phyloP scores from a whole-genome alignment of 2,113 vertebrate genomes.

The Engraulis encrasicolus region DNA sequence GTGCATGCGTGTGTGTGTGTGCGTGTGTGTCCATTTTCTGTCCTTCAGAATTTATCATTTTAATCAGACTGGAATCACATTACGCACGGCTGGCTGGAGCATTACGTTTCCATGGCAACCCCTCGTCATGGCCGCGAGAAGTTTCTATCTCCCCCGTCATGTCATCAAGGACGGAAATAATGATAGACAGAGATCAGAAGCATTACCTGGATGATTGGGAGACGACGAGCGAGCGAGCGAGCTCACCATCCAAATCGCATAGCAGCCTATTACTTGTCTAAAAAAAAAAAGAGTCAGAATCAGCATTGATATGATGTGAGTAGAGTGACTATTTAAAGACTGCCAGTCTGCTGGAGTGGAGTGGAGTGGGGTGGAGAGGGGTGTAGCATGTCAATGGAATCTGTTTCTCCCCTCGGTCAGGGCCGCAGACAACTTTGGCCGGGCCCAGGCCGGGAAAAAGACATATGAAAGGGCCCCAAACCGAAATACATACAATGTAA shows the following conservation, averaged over 20 bases:
- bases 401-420: too few relatives aligned
- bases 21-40: background rate
- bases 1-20: background rate
- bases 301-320: background rate
- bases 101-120: slow-evolving; percentile 6
- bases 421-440: too few relatives aligned
- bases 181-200: too few relatives aligned
- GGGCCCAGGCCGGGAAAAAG: too few relatives aligned
- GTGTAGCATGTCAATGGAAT: too few relatives aligned
- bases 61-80: background rate
- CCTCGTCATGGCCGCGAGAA: background rate
- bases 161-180: background rate
- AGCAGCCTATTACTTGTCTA: background rate
- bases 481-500: too few relatives aligned
- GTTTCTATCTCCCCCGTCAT: background rate
- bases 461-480: too few relatives aligned
- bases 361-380: too few relatives aligned
- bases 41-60: background rate
- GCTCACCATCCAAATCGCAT: background rate
- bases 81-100: background rate
- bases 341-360: background rate
- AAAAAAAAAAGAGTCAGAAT: too few relatives aligned
- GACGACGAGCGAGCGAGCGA: too few relatives aligned
- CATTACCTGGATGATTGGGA: background rate
- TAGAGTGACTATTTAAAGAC: background rate